A percentile compares a stretch with the other conserved stretches of the same genome.
Evolutionary conservation across 1,140 invertebrate genomes (phyloP).

Genomic region (Hypsibius dujardini): DNA sequence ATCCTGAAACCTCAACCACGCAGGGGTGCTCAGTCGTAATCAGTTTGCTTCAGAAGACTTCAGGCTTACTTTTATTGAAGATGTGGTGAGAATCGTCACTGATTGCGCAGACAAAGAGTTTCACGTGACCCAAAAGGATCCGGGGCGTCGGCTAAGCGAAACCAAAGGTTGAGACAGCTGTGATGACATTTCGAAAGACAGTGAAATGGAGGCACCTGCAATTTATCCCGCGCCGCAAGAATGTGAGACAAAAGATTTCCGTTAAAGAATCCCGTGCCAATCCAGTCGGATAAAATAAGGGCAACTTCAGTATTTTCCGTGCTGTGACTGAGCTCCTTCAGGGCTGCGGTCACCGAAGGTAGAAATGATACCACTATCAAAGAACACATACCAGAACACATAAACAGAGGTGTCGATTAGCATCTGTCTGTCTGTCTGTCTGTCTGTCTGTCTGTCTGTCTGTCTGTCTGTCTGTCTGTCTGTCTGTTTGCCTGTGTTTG

Average conservation of each 20-base stretch:
- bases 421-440: no score
- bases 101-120: neutral
- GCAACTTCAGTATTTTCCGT: neutral
- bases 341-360: no score
- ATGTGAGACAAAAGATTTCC: neutral
- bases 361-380: no score
- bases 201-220: neutral
- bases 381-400: no score
- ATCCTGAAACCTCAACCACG: neutral
- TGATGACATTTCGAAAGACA: neutral
- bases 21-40: neutral
- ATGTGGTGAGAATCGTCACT: neutral
- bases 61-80: neutral
- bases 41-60: no score
- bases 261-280: neutral
- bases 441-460: no score
- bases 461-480: no score
- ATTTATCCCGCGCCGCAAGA: neutral
- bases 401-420: no score
- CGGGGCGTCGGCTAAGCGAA: neutral
- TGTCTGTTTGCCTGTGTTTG: no score
- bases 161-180: neutral
- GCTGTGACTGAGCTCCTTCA: no score
- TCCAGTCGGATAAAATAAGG: neutral
- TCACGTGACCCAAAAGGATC: neutral